These are phyloP conservation scores for Ectemnius continuus DNA, from an alignment of 2,888 invertebrate species.

Conservation along the genomic window DNA sequence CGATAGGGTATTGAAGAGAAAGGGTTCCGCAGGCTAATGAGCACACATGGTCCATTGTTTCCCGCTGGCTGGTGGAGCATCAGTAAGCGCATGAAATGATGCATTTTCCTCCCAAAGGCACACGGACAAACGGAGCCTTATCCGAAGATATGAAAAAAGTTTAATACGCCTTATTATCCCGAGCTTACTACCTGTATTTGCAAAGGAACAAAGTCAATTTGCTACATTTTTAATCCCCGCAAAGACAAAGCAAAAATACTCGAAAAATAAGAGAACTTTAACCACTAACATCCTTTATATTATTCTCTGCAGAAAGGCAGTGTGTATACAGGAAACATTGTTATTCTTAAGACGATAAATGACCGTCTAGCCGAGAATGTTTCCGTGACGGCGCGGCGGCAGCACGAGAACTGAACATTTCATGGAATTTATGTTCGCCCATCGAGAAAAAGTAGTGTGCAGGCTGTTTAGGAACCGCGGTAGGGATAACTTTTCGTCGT, in stretches of 20 bases:
- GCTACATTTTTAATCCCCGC: too few species aligned
- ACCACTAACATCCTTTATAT: too few species aligned
- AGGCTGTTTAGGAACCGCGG: background rate
- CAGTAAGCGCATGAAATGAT: constrained; percentile 48
- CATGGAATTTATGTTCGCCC: too few species aligned
- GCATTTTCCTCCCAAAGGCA: constrained; percentile 35
- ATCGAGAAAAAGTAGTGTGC: too few species aligned
- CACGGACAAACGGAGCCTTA: constrained; percentile 40
- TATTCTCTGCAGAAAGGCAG: too few species aligned
- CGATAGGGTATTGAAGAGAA: background rate
- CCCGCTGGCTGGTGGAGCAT: constrained; percentile 47
- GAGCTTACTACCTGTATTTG: background rate
- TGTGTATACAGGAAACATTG: too few species aligned
- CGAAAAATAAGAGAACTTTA: too few species aligned
- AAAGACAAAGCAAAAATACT: too few species aligned
- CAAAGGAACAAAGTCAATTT: too few species aligned
- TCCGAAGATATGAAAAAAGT: constrained; percentile 60
- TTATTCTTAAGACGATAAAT: too few species aligned
- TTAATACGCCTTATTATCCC: constrained; percentile 25
- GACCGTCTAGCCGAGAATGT: too few species aligned
- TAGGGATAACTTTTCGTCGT: constrained; percentile 5
- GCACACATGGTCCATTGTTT: constrained; percentile 49
- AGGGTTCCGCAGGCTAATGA: constrained; percentile 30
- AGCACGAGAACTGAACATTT: too few species aligned
- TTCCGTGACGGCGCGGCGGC: background rate